Percentiles rank a stretch among this genome's conserved stretches.
phyloP scores from a whole-genome alignment of 2,888 invertebrate genomes.

The Lasioglossum leucozonium region DNA sequence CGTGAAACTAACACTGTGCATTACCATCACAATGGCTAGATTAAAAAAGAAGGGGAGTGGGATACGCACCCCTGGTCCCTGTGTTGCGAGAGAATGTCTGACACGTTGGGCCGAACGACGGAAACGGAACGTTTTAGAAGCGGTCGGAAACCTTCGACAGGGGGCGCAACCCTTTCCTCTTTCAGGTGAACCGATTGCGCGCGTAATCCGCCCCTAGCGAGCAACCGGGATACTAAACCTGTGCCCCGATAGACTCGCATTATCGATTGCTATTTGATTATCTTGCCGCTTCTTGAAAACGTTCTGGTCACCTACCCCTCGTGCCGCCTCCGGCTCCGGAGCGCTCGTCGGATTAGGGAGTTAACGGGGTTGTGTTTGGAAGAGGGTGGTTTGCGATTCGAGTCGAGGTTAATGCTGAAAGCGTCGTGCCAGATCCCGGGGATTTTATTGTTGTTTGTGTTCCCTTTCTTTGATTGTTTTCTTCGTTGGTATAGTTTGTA shows the following conservation, averaged over 20 bases:
- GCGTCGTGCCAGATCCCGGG: neutral
- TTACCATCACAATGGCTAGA: slow-evolving; percentile 81
- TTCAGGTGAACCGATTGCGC: slow-evolving; percentile 74
- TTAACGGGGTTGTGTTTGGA: neutral
- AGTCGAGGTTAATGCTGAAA: neutral
- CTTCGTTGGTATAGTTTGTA: neutral
- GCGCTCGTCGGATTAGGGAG: neutral
- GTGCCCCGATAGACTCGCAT: slow-evolving; percentile 1
- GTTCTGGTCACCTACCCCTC: neutral
- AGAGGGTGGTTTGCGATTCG: neutral
- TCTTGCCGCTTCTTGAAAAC: slow-evolving; percentile 11
- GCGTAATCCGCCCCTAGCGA: slow-evolving; percentile 61
- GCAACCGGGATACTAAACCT: slow-evolving; percentile 43
- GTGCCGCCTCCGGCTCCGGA: neutral
- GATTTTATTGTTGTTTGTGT: neutral
- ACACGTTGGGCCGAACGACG: slow-evolving; percentile 70
- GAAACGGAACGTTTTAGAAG: slow-evolving; percentile 75
- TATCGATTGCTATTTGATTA: slow-evolving; percentile 56
- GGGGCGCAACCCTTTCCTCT: slow-evolving; percentile 62
- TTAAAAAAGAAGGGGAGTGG: slow-evolving; percentile 75
- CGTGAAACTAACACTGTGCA: slow-evolving; percentile 82
- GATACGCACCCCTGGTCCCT: slow-evolving; percentile 62
- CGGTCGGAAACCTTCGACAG: slow-evolving; percentile 57
- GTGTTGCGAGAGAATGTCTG: slow-evolving; percentile 64
- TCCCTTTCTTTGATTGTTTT: neutral